phyloP scores from a whole-genome alignment of 2,888 invertebrate species.

The Isoperla grammatica region DNA sequence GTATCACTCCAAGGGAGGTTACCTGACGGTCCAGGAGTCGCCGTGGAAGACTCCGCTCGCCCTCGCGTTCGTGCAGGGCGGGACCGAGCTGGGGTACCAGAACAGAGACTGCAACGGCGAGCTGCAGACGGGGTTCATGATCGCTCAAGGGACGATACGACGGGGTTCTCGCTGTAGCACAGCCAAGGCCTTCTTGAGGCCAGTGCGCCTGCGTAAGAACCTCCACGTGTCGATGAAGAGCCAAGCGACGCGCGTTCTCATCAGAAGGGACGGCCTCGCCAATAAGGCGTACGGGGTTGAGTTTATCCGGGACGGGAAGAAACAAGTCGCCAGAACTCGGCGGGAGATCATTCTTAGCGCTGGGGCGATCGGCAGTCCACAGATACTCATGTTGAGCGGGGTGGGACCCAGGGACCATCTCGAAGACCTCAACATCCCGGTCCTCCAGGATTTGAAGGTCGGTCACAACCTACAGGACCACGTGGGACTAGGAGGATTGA shows the following conservation, averaged over 20 bases:
- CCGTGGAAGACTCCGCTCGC: constrained; percentile 79
- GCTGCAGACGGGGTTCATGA: constrained; percentile 79
- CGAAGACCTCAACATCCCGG: constrained; percentile 62
- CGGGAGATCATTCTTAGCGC: constrained; percentile 80
- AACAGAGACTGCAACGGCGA: constrained; percentile 77
- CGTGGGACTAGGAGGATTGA: constrained; percentile 77
- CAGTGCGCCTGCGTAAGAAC: constrained; percentile 69
- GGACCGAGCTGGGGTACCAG: constrained; percentile 74
- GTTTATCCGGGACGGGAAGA: constrained; percentile 60
- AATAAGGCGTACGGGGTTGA: constrained; percentile 64
- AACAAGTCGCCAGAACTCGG: constrained; percentile 59
- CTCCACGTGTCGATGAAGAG: constrained; percentile 73
- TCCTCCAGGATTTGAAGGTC: constrained; percentile 68
- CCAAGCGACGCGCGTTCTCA: constrained; percentile 56
- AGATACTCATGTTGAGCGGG: constrained; percentile 86
- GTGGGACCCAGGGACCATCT: constrained; percentile 76
- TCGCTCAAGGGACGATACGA: constrained; percentile 80
- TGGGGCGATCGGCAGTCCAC: constrained; percentile 83
- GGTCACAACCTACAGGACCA: constrained; percentile 66
- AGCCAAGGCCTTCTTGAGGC: constrained; percentile 79
- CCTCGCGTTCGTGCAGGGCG: constrained; percentile 76
- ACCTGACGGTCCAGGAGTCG: constrained; percentile 69
- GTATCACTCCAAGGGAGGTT: constrained; percentile 73
- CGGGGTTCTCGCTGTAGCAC: constrained; percentile 82
- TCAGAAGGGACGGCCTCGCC: constrained; percentile 5